Conservation (phyloP, 2,888 invertebrate species). For the Metellina segmentata region DNA sequence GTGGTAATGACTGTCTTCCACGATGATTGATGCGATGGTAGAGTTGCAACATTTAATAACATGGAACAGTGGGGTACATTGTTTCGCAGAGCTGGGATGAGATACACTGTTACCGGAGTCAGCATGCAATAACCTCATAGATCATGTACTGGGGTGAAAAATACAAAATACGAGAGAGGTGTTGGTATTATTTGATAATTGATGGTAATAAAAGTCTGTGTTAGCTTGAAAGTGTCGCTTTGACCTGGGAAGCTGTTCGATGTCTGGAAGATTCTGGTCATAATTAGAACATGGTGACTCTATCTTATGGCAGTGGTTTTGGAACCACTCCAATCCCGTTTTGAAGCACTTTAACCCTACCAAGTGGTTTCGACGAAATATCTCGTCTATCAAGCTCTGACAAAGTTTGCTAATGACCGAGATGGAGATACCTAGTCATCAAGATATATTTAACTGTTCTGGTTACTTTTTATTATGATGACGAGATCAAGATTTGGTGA, state of each 20-base stretch:
- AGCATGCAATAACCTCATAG: constrained; percentile 1
- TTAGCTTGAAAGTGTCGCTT: not conserved
- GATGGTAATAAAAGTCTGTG: not conserved
- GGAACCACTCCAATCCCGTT: too few species aligned
- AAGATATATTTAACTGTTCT: too few species aligned
- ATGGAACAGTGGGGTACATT: not conserved
- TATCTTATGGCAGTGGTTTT: too few species aligned
- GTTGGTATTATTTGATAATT: constrained; percentile 5
- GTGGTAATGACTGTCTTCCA: constrained; percentile 48
- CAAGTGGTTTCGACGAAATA: too few species aligned
- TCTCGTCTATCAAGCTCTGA: too few species aligned
- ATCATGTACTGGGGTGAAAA: not conserved
- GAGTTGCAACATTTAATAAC: constrained; percentile 51
- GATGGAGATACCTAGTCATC: too few species aligned
- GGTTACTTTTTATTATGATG: too few species aligned
- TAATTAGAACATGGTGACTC: too few species aligned
- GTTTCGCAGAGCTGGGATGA: not conserved
- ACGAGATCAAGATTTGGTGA: too few species aligned
- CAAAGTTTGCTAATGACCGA: too few species aligned
- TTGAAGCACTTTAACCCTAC: too few species aligned
- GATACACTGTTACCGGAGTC: constrained; percentile 15
- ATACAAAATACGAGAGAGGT: not conserved
- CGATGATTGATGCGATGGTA: constrained; percentile 36
- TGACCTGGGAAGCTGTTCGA: not conserved
- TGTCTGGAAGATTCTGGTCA: not conserved